Evolutionary conservation across 2,797 vertebrate species (phyloP), one percentile per base, ranked within the genome.

Genomic region (Allobates femoralis): DNA sequence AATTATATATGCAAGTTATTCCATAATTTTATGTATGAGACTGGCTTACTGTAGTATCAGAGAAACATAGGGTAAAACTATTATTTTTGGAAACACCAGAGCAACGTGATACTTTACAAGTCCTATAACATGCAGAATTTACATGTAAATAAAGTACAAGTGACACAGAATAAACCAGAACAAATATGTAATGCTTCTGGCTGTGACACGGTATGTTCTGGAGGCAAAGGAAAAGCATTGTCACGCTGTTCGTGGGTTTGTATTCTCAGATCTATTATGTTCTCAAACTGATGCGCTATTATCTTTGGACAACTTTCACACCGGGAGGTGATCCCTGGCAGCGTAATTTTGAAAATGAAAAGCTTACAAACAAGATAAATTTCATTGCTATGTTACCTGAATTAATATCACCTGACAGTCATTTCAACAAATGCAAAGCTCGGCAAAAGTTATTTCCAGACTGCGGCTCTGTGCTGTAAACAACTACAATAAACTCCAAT

Each of bases 251-350:
- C 89, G 84, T 89, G 89, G 85, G 90, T 75, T 87, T 93, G 89
- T 73, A 91, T 89, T 92, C 88, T 91, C 91, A 91, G 92, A 92
- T 92, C 91, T 93, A 90, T 93, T 91, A 91, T 58, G 89, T 89
- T 92, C 91, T 89, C 89, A 90, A 93, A 94, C 79, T 90, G 91
- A 93, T 90, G 87, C 86, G 90, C 91, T 93, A 93, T 94, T 92
- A 94, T 92, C 90, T 94, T 90, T 90, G 91, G 91, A 94, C 92
- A 94, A 91, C 91, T 93, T 94, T 93, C 94, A 90, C 92, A 92
- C 82, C 84, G 89, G 92, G 93, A 93, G 89, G 90, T 89, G 90
- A 93, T 90, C 76, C 86, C 90, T 89, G 89, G 84, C 89, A 93
- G 90, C 83, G 80, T 88, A 89, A 92, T 90, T 91, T 91, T 82